These are phyloP conservation scores for Varanus salvator DNA, from an alignment of 2,113 vertebrate species.

Conservation along the genomic window DNA sequence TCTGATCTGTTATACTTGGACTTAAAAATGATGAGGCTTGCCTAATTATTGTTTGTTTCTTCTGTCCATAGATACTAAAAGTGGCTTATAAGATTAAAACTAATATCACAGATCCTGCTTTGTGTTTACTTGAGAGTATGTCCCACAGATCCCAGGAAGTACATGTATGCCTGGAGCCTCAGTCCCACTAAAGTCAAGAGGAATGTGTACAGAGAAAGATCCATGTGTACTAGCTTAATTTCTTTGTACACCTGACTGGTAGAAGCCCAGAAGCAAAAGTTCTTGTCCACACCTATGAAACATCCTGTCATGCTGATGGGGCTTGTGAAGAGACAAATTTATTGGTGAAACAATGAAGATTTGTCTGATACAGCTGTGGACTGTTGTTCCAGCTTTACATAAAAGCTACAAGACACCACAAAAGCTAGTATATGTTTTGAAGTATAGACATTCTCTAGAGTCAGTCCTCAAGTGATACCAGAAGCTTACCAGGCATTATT, in stretches of 20 bases:
- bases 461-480: not conserved
- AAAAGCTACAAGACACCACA: not conserved
- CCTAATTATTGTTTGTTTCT: not conserved
- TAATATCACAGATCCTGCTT: not conserved
- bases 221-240: not conserved
- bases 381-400: not conserved
- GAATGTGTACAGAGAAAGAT: not conserved
- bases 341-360: not conserved
- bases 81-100: not conserved
- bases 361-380: not conserved
- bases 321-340: not conserved
- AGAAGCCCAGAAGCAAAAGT: not conserved
- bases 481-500: not conserved
- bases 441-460: not conserved
- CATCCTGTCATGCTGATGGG: not conserved
- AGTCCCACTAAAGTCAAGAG: not conserved
- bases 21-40: not conserved
- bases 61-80: not conserved
- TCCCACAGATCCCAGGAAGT: not conserved
- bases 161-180: not conserved
- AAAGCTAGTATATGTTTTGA: not conserved
- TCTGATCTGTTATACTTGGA: too few relatives aligned
- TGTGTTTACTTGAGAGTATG: not conserved
- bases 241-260: not conserved
- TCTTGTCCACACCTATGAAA: not conserved